Evolutionary conservation across 2,888 invertebrate genomes (phyloP).

Genomic region (Pachliopta kotzebuea): DNA sequence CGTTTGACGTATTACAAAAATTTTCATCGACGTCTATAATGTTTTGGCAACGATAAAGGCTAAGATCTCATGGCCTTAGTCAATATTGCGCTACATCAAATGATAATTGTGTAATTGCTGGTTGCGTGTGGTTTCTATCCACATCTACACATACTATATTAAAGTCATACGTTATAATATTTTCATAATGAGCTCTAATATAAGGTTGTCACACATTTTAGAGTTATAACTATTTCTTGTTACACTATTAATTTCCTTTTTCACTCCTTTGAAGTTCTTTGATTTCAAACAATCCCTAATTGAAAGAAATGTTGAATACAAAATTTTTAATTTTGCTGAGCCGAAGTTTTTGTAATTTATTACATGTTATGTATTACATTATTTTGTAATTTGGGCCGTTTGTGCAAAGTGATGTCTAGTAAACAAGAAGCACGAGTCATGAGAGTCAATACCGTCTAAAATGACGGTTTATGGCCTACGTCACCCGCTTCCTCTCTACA

Average conservation of each 20-base stretch:
- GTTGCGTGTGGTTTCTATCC: slow-evolving; percentile 13
- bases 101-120: slow-evolving; percentile 15
- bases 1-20: neutral
- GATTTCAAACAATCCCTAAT: neutral
- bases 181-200: neutral
- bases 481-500: slow-evolving; percentile 73
- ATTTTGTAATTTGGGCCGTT: slow-evolving; percentile 13
- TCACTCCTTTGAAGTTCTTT: neutral
- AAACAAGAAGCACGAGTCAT: slow-evolving; percentile 61
- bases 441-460: slow-evolving; percentile 60
- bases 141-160: neutral
- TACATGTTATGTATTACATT: neutral
- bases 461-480: slow-evolving; percentile 68
- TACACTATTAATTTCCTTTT: neutral
- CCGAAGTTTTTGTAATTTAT: neutral
- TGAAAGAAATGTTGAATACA: neutral
- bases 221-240: neutral
- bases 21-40: neutral
- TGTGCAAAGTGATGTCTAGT: slow-evolving; percentile 46
- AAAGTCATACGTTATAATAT: neutral
- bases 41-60: slow-evolving; percentile 7
- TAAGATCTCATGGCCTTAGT: slow-evolving; percentile 2
- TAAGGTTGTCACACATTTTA: neutral
- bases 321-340: neutral
- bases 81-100: slow-evolving; percentile 2